Evolutionary conservation across 2,888 invertebrate species (phyloP), one percentile per base, ranked within the genome.

Genomic region (Drosophila birchii): DNA sequence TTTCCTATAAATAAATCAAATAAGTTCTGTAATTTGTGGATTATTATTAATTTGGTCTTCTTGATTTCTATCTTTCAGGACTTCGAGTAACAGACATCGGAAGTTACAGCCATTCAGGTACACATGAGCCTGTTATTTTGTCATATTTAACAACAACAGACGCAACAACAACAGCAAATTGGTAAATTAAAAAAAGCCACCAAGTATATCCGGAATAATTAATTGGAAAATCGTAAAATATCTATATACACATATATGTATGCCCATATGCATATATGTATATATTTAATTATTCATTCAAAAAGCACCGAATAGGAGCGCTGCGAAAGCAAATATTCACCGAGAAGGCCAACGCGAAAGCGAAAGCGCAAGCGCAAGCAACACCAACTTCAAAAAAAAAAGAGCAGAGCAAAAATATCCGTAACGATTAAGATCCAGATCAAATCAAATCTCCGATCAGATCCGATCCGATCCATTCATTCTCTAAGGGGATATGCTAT

Each of bases 71-170:
- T 9, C 75, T 62, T 75, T 1, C 93, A 96, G 97, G 96, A 96
- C 96, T 95, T 96, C 96, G 95, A 97, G 97, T 95, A 97, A 97
- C 95, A 97, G 97, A 95, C 97, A 98, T 95, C 97, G 98, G 95
- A 98, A 98, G 95, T 95, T 97, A 94, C 96, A 97, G 94, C 97
- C 97, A 93, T 96, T 97, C 95, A 97, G 97, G 95, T 97, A 97
- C 96, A 97, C 97, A 97, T 97, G 97, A 97, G 91, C 85, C 87
- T 60, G 78, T 60, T 71, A 70, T 62, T 63, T 76, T 78, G 74
- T 71, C 73, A 79, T 78, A 41, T 76, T 70, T 70, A 62, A 62
- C 73, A 51, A 51, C 51, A 51, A 51, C 51, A 51, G 34, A 34
- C 23, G 51, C 51, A 23, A 51, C 34, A 51, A 51, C 49, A 51